These are phyloP conservation scores for Ganaspis brasiliensis DNA, from an alignment of 2,888 invertebrate genomes.

Conservation along the genomic window DNA sequence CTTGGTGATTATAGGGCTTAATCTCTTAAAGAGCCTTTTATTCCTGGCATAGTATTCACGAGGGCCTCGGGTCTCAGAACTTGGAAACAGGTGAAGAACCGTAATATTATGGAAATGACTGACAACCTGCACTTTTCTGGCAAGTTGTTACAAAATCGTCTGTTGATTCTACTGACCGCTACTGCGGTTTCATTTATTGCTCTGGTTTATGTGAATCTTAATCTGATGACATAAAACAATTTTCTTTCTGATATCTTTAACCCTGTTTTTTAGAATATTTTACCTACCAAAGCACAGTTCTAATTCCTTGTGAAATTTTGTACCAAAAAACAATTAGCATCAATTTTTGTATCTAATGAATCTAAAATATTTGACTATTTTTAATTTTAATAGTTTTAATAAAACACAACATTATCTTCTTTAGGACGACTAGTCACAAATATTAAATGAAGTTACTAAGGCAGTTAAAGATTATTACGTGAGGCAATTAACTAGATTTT, in stretches of 20 bases:
- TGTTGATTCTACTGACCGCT: constrained; percentile 67
- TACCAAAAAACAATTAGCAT: no score
- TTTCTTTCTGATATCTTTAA: no score
- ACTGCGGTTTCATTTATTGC: constrained; percentile 63
- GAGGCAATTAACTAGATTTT: constrained; percentile 24
- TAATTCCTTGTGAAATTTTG: no score
- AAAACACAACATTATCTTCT: neutral
- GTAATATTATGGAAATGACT: constrained; percentile 71
- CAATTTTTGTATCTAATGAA: no score
- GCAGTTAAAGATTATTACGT: constrained; percentile 11
- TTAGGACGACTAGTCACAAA: neutral
- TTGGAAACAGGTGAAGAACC: constrained; percentile 63
- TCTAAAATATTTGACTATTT: no score
- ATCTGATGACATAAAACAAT: neutral
- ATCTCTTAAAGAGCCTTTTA: constrained; percentile 34
- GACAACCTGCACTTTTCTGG: constrained; percentile 60
- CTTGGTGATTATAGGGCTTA: neutral
- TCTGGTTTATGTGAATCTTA: constrained; percentile 49
- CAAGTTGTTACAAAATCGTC: constrained; percentile 61
- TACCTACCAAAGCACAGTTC: no score
- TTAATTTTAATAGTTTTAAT: no score
- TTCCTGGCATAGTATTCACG: neutral
- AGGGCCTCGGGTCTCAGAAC: constrained; percentile 3
- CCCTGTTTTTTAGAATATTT: no score
- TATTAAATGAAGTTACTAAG: neutral